Evolutionary conservation across 2,797 vertebrate species (phyloP).

Genomic region (Rhinogobio ventralis): DNA sequence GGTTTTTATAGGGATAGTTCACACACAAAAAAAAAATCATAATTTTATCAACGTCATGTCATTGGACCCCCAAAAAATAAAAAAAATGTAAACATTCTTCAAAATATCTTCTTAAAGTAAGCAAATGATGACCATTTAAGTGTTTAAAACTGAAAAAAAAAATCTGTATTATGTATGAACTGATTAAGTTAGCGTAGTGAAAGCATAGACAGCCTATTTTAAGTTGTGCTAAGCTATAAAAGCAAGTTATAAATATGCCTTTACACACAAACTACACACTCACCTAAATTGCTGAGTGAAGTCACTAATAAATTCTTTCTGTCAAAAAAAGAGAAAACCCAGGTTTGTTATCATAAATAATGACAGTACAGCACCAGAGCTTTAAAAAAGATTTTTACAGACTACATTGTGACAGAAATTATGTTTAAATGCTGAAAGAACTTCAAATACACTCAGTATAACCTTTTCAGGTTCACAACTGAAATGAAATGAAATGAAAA

Average conservation of each 20-base stretch:
- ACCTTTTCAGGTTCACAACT: background rate
- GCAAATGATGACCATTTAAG: background rate
- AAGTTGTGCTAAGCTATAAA: background rate
- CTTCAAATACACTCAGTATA: conserved; percentile 7
- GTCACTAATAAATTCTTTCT: background rate
- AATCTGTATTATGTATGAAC: too few relatives aligned
- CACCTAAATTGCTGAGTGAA: background rate
- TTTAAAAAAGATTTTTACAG: background rate
- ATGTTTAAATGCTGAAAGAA: conserved; percentile 12
- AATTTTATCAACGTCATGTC: background rate
- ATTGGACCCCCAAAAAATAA: too few relatives aligned
- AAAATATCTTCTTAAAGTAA: background rate
- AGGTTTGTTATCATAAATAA: conserved; percentile 3
- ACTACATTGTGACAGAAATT: conserved; percentile 2
- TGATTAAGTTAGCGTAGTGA: background rate
- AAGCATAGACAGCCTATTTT: background rate
- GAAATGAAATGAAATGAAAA: conserved; percentile 29
- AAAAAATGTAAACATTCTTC: too few relatives aligned
- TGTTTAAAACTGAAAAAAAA: too few relatives aligned
- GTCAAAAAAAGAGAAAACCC: background rate
- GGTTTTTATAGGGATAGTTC: background rate
- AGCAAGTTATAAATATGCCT: background rate
- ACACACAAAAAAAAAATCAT: too few relatives aligned
- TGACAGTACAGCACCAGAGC: background rate
- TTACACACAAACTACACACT: background rate